Conservation (phyloP, 2,797 vertebrate genomes). For the Labroides dimidiatus region DNA sequence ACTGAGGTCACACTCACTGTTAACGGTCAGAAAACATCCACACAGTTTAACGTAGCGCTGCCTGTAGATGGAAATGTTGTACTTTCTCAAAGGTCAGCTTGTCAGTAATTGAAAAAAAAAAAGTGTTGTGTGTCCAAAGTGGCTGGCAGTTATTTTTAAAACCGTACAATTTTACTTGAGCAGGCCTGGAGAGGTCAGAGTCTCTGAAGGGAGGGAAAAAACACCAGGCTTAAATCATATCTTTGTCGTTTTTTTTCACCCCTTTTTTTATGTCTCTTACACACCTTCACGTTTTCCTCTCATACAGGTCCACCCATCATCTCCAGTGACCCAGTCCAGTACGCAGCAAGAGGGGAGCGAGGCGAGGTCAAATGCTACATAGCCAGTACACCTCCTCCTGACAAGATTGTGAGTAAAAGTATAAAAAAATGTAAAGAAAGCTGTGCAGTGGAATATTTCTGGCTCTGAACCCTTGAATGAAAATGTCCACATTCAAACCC, state of each 20-base stretch:
- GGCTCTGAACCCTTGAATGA: neutral
- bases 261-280: neutral
- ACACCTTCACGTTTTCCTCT: neutral
- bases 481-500: slow-evolving; percentile 15
- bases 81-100: slow-evolving; percentile 35
- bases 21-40: slow-evolving; percentile 84
- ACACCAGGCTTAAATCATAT: neutral
- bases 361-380: slow-evolving; percentile 96
- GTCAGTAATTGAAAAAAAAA: slow-evolving; percentile 31
- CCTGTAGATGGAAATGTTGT: slow-evolving; percentile 17
- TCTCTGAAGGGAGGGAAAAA: neutral
- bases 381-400: slow-evolving; percentile 92
- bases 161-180: slow-evolving; percentile 3
- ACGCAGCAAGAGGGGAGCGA: slow-evolving; percentile 88
- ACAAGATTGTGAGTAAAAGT: slow-evolving; percentile 95
- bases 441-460: too few relatives aligned
- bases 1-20: slow-evolving; percentile 90
- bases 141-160: slow-evolving; percentile 30
- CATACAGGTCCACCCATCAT: slow-evolving; percentile 92
- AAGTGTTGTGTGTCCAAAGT: slow-evolving; percentile 1
- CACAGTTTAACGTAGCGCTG: slow-evolving; percentile 18
- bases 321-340: slow-evolving; percentile 93
- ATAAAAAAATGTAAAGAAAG: neutral
- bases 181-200: neutral
- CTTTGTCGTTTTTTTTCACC: too few relatives aligned